Conservation (phyloP, 2,113 vertebrate genomes). For the Potamarius usumacintae region DNA sequence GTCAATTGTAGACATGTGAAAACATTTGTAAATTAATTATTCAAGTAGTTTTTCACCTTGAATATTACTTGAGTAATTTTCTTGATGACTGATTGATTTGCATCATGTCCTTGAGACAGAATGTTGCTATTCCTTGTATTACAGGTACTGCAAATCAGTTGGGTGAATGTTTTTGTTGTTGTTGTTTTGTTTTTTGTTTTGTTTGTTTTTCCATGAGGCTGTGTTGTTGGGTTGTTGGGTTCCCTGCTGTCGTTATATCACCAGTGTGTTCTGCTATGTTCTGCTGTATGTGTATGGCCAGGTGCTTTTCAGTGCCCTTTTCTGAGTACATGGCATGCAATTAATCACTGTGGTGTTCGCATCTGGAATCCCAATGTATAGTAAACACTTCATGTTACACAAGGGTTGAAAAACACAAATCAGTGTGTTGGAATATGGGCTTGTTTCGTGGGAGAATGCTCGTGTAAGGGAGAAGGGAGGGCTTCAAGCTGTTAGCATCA, state of each 20-base stretch:
- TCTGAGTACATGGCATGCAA: slow-evolving; percentile 31
- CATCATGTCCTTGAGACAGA: background rate
- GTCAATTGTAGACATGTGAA: background rate
- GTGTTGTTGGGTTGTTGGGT: background rate
- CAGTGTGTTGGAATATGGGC: slow-evolving; percentile 49
- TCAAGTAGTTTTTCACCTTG: background rate
- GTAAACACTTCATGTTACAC: slow-evolving; percentile 39
- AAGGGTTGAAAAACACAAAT: slow-evolving; percentile 44
- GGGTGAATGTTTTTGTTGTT: background rate
- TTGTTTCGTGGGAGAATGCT: slow-evolving; percentile 45
- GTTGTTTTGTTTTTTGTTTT: background rate
- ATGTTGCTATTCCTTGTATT: background rate
- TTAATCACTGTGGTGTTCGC: slow-evolving; percentile 42
- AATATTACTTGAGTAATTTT: background rate
- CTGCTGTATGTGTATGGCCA: slow-evolving; percentile 33
- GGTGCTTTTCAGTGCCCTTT: slow-evolving; percentile 50
- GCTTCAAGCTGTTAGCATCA: slow-evolving; percentile 50
- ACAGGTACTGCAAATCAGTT: background rate
- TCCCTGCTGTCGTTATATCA: background rate
- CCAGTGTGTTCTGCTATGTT: slow-evolving; percentile 20
- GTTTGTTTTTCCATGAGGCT: background rate
- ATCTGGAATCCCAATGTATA: slow-evolving; percentile 34
- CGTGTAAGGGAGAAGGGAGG: slow-evolving; percentile 42
- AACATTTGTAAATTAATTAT: background rate
- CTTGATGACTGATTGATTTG: background rate